phyloP scores from a whole-genome alignment of 2,888 invertebrate species.

The Drosophila rellima region DNA sequence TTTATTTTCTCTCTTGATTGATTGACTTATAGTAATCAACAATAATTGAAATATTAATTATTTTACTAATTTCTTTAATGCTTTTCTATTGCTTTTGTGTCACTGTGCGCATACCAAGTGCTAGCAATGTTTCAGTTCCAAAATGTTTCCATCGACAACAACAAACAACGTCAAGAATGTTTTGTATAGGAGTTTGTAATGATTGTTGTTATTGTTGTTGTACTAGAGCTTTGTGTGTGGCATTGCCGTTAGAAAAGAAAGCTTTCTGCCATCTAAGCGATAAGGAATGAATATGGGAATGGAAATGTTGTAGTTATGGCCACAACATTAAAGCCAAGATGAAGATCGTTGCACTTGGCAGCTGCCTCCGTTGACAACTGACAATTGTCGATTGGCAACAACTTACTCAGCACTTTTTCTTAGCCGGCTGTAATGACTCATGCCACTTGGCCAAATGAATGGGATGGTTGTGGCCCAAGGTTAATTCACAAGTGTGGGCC shows the following conservation, averaged over 20 bases:
- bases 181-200: constrained; percentile 40
- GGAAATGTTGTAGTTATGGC: constrained; percentile 10
- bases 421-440: constrained; percentile 19
- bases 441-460: constrained; percentile 8
- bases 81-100: background rate
- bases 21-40: background rate
- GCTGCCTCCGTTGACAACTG: constrained; percentile 8
- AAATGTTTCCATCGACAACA: constrained; percentile 38
- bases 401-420: constrained; percentile 40
- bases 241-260: constrained; percentile 68
- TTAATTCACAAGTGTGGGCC: constrained; percentile 49
- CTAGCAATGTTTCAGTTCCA: constrained; percentile 59
- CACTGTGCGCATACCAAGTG: constrained; percentile 46
- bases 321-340: constrained; percentile 33
- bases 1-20: background rate
- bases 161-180: constrained; percentile 37
- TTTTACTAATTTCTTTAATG: background rate
- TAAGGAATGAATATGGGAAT: constrained; percentile 1
- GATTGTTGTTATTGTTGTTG: constrained; percentile 35
- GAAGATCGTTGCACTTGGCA: constrained; percentile 40
- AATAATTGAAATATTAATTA: background rate
- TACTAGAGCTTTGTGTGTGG: constrained; percentile 52
- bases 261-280: constrained; percentile 38
- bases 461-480: constrained; percentile 52
- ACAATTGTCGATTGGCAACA: constrained; percentile 38